These are phyloP conservation scores for Paedocypris sp. DNA, from an alignment of 2,113 vertebrate genomes.

Conservation along the genomic window DNA sequence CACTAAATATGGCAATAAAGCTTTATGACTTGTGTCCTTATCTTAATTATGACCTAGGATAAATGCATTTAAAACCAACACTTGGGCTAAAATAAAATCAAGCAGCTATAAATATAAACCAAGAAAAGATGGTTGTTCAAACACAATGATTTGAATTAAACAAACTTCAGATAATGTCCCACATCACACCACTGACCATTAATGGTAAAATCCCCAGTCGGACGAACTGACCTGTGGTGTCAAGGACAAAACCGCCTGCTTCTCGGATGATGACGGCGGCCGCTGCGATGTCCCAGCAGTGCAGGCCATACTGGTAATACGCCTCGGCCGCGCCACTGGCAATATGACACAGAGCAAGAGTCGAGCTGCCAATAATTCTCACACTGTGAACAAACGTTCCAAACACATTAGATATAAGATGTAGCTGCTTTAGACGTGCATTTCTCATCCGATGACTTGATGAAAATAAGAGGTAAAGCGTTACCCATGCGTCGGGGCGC, in stretches of 20 bases:
- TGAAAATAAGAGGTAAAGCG: no score
- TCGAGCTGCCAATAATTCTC: conserved; percentile 75
- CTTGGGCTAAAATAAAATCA: neutral
- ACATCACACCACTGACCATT: no score
- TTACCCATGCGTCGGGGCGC: conserved; percentile 72
- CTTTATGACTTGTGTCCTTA: no score
- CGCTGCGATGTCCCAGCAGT: conserved; percentile 81
- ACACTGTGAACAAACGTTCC: conserved; percentile 57
- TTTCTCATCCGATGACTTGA: no score
- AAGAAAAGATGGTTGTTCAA: neutral
- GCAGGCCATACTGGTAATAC: conserved; percentile 79
- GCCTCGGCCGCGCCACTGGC: conserved; percentile 70
- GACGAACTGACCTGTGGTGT: conserved; percentile 76
- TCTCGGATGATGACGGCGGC: conserved; percentile 77
- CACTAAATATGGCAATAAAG: no score
- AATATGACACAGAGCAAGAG: conserved; percentile 70
- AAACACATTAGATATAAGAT: neutral
- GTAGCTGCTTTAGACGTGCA: no score
- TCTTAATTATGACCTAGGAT: no score
- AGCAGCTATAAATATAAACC: neutral
- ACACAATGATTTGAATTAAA: neutral
- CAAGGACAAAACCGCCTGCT: conserved; percentile 72
- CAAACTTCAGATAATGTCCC: neutral
- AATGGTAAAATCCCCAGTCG: no score
- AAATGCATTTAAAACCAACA: no score